Base-by-base conservation (phyloP, 2,113 vertebrate species). In the Microcebus lehilahytsara region DNA sequence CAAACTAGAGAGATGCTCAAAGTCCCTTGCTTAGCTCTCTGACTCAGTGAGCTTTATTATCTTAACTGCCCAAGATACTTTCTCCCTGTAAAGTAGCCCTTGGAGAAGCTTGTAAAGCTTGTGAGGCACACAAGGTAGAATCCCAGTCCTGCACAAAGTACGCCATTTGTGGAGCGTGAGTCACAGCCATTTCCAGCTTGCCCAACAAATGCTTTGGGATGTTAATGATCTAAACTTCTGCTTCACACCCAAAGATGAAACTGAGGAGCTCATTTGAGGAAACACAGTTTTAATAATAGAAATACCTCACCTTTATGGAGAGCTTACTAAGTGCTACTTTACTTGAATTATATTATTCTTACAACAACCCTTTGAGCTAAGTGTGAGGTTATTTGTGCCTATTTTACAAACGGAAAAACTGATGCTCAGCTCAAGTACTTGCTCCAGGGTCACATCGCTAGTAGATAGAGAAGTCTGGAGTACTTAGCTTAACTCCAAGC, bases 41-140 rank as follows among this genome's bases (percentile, higher is more conserved):
- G 91, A 91, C 79, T 95, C 96, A 95, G 88, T 67, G 62, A 94
- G 74, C 40, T 93, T 96, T 96, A 96, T 91, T 91, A 25, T 85
- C 96, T 97, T 93, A 95, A 97, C 96, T 34, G n/a, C 51, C 49
- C 37, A 69, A 67, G 83, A 58, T 23, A 95, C 95, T 97, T 96
- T 97, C 92, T 97, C 86, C 96, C 86, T 79, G 22, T 95, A 93
- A 93, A 94, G n/a, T n/a, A 69, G 83, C n/a, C 83, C 74, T 88
- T 81, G 12, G 77, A 91, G 89, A 96, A 91, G 81, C 96, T 93
- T 34, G 20, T 96, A 96, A 97, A 95, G 49, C 83, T 81, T 94
- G 53, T 40, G 51, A 66, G 64, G 85, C 62, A 90, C 60, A 42
- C 16, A 27, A 79, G 81, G 93, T 95, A 96, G 94, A 96, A 94